Conservation (phyloP, 2,888 invertebrate species). For the Cryptus viduatorius region DNA sequence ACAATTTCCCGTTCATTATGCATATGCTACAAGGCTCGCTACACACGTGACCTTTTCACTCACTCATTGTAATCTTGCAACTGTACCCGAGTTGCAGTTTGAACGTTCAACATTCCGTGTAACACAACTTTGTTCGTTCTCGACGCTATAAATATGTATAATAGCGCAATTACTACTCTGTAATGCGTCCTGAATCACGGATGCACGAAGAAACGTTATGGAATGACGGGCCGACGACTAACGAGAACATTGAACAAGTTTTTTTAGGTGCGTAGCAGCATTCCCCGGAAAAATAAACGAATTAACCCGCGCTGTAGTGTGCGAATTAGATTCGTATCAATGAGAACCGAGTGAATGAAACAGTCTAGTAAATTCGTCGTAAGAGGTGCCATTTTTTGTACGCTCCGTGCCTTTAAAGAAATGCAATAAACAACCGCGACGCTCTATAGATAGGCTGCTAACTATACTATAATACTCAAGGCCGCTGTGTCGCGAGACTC, state of each 20-base stretch:
- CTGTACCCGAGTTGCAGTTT: slow-evolving; percentile 25
- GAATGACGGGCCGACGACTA: slow-evolving; percentile 33
- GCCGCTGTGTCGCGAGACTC: slow-evolving; percentile 53
- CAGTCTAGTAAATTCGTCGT: slow-evolving; percentile 5
- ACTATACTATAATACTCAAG: slow-evolving; percentile 54
- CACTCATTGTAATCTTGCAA: slow-evolving; percentile 48
- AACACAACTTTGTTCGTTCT: slow-evolving; percentile 15
- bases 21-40: slow-evolving; percentile 35
- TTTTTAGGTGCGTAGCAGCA: slow-evolving; percentile 11
- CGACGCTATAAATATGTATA: slow-evolving; percentile 44
- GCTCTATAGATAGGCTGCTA: slow-evolving; percentile 13
- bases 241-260: slow-evolving; percentile 22
- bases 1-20: slow-evolving; percentile 66
- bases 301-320: not conserved
- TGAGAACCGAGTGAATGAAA: slow-evolving; percentile 44
- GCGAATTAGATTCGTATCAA: slow-evolving; percentile 28
- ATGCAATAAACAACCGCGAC: slow-evolving; percentile 25
- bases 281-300: not conserved
- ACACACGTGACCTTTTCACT: slow-evolving; percentile 68
- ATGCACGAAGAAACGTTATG: slow-evolving; percentile 35
- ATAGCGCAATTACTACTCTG: slow-evolving; percentile 6
- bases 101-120: slow-evolving; percentile 7
- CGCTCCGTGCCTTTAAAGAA: not conserved
- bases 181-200: slow-evolving; percentile 22
- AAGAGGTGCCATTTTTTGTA: not conserved